Evolutionary conservation across 1,140 invertebrate genomes (phyloP).

Genomic region (Oryctes rhinoceros): DNA sequence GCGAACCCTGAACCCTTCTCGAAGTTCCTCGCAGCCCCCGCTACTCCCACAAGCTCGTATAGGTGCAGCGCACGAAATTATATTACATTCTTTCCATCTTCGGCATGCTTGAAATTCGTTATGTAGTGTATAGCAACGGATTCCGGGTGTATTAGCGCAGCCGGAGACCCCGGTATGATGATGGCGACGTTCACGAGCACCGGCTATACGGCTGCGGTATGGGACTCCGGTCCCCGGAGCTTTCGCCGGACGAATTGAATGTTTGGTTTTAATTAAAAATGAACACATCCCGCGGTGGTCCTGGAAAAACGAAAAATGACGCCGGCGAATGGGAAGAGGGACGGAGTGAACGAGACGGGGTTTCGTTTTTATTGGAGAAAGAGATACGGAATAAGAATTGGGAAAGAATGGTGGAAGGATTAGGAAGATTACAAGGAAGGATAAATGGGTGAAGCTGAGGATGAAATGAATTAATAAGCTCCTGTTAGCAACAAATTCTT

Average conservation of each 20-base stretch:
- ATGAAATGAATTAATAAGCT: no score
- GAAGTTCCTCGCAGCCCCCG: no score
- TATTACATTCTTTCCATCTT: constrained; percentile 6
- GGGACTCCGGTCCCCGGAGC: background rate
- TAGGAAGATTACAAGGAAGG: background rate
- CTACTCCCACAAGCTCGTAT: background rate
- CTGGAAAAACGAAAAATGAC: background rate
- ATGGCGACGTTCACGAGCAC: background rate
- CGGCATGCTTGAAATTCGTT: constrained; percentile 1
- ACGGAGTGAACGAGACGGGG: background rate
- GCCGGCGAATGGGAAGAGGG: background rate
- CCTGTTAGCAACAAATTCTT: no score
- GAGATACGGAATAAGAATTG: background rate
- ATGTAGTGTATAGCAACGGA: background rate
- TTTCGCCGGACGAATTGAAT: background rate
- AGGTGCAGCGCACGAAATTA: background rate
- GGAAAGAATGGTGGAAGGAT: background rate
- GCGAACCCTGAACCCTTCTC: no score
- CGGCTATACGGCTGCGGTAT: background rate
- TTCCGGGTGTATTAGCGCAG: constrained; percentile 1
- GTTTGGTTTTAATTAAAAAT: constrained; percentile 20
- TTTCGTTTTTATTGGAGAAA: background rate
- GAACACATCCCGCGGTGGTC: background rate
- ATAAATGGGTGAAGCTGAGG: background rate
- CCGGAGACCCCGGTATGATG: background rate